phyloP scores from a whole-genome alignment of 2,113 vertebrate genomes.

The Alethe castanea region DNA sequence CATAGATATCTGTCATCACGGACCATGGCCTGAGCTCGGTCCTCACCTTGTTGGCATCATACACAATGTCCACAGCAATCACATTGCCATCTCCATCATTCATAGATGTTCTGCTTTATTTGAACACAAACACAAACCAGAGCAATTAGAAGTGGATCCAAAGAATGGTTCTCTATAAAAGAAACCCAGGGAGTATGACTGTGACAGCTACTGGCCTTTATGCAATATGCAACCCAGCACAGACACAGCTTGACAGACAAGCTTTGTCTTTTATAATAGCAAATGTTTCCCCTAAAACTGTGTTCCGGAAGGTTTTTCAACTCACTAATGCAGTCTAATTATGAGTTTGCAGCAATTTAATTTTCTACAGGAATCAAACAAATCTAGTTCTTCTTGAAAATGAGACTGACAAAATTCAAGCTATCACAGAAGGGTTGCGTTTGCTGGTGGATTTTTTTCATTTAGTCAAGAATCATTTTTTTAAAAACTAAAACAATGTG shows the following conservation, averaged over 20 bases:
- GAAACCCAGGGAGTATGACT: background rate
- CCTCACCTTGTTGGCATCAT: background rate
- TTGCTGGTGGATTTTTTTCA: background rate
- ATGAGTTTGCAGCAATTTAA: background rate
- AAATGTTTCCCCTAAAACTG: background rate
- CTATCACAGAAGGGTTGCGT: background rate
- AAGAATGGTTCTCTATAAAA: background rate
- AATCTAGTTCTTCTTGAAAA: background rate
- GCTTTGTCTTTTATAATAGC: background rate
- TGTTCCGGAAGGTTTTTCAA: background rate
- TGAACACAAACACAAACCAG: background rate
- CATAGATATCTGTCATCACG: background rate
- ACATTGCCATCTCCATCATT: background rate
- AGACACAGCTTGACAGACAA: background rate
- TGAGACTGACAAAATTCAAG: background rate
- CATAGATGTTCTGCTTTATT: background rate
- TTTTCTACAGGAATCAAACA: background rate
- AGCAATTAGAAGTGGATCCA: constrained; percentile 16
- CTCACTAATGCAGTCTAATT: background rate
- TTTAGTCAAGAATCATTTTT: background rate
- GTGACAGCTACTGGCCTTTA: background rate
- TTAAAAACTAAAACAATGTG: background rate
- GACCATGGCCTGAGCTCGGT: background rate
- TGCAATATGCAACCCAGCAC: background rate
- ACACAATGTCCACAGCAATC: background rate